A percentile compares a stretch with the other conserved stretches of the same genome.
These are phyloP conservation scores for Endomychus coccineus DNA, from an alignment of 2,888 invertebrate species.

Conservation along the genomic window DNA sequence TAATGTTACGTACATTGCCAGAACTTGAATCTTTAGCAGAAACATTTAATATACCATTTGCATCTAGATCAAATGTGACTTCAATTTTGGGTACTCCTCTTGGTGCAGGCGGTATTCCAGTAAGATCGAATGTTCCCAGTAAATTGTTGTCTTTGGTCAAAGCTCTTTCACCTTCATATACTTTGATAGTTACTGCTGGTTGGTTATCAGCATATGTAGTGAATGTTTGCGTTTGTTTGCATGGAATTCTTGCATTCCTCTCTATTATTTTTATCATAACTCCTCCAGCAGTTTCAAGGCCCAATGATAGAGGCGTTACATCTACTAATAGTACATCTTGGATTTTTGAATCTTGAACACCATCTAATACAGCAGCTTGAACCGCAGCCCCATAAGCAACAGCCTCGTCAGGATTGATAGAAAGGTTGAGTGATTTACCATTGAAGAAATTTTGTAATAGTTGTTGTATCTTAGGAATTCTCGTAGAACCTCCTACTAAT, in stretches of 20 bases:
- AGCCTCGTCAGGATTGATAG: slow-evolving; percentile 41
- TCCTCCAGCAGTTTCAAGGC: slow-evolving; percentile 74
- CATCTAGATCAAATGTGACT: slow-evolving; percentile 66
- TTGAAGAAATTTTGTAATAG: slow-evolving; percentile 69
- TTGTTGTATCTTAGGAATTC: slow-evolving; percentile 72
- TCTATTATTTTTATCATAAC: slow-evolving; percentile 71
- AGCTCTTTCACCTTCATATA: slow-evolving; percentile 69
- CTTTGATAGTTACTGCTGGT: slow-evolving; percentile 53
- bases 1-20: slow-evolving; percentile 65
- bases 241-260: slow-evolving; percentile 64
- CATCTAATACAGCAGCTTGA: slow-evolving; percentile 37
- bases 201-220: slow-evolving; percentile 65
- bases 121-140: slow-evolving; percentile 54
- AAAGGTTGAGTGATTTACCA: slow-evolving; percentile 43
- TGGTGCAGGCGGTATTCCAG: slow-evolving; percentile 51
- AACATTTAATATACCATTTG: slow-evolving; percentile 62
- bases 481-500: slow-evolving; percentile 73
- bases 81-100: slow-evolving; percentile 49
- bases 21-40: slow-evolving; percentile 49
- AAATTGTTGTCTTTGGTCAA: slow-evolving; percentile 93
- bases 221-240: slow-evolving; percentile 59
- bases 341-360: slow-evolving; percentile 57
- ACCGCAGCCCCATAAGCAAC: slow-evolving; percentile 41
- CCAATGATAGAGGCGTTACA: slow-evolving; percentile 63
- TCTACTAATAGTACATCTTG: slow-evolving; percentile 67